Percentiles rank a stretch among this genome's conserved stretches.
phyloP scores from a whole-genome alignment of 2,113 vertebrate species.

The Carollia perspicillata region DNA sequence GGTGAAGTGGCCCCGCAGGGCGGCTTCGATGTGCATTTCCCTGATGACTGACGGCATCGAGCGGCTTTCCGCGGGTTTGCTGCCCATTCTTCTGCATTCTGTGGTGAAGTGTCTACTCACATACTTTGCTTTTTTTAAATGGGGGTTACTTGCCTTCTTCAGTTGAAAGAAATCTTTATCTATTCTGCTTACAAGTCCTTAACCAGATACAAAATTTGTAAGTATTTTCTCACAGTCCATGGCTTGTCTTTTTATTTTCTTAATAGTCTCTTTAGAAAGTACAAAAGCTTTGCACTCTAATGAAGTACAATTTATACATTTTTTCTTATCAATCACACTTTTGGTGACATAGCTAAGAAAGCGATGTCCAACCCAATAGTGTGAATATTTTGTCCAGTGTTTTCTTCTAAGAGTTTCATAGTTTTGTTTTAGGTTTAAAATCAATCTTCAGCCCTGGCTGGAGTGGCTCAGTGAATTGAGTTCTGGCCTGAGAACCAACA shows the following conservation, averaged over 20 bases:
- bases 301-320: neutral
- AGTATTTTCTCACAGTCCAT: neutral
- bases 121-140: too few species aligned
- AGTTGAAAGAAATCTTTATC: too few species aligned
- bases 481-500: too few species aligned
- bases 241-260: neutral
- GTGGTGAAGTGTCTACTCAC: too few species aligned
- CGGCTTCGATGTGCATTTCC: neutral
- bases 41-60: neutral
- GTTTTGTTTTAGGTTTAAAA: too few species aligned
- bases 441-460: too few species aligned
- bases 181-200: too few species aligned
- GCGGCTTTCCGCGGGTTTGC: too few species aligned
- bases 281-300: neutral
- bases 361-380: neutral
- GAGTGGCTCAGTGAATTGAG: too few species aligned
- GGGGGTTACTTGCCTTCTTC: too few species aligned
- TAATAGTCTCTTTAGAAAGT: neutral
- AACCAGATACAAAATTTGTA: neutral
- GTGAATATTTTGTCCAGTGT: neutral
- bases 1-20: neutral
- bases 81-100: neutral
- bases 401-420: neutral
- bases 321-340: neutral
- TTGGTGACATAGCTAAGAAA: neutral